Conservation (phyloP, 30 jellyfish, hydroid and myxozoan species). For the Nemopilema nomurai region DNA sequence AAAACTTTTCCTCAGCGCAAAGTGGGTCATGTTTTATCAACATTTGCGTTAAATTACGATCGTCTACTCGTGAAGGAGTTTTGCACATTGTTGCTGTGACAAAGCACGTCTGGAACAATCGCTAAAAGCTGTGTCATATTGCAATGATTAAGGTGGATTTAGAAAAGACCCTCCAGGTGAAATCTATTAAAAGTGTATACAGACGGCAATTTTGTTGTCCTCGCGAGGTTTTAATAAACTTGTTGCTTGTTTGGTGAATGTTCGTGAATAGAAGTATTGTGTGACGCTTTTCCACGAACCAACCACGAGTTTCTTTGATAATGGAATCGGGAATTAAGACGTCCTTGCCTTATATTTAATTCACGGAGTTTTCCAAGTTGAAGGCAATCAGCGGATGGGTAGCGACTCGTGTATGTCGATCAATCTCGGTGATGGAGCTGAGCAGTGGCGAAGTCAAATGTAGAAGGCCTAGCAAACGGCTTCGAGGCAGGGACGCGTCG, state of each 20-base stretch:
- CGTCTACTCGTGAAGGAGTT: neutral
- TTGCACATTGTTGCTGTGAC: neutral
- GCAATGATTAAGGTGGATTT: neutral
- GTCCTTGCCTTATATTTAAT: neutral
- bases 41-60: neutral
- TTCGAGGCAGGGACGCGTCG: neutral
- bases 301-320: neutral
- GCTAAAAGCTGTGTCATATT: neutral
- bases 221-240: neutral
- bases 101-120: neutral
- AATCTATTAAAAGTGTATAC: constrained; percentile 1
- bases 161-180: neutral
- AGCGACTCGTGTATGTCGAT: no score
- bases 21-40: neutral
- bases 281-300: neutral
- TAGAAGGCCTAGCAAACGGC: neutral
- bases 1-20: neutral
- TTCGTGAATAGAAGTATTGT: neutral
- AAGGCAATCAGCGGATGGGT: no score
- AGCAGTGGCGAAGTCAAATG: neutral
- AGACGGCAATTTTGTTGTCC: constrained; percentile 10
- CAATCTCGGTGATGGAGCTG: neutral
- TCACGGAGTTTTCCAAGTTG: neutral
- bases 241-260: neutral
- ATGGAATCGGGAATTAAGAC: neutral